Evolutionary conservation across 2,113 vertebrate genomes (phyloP).

Genomic region (Promerops cafer): DNA sequence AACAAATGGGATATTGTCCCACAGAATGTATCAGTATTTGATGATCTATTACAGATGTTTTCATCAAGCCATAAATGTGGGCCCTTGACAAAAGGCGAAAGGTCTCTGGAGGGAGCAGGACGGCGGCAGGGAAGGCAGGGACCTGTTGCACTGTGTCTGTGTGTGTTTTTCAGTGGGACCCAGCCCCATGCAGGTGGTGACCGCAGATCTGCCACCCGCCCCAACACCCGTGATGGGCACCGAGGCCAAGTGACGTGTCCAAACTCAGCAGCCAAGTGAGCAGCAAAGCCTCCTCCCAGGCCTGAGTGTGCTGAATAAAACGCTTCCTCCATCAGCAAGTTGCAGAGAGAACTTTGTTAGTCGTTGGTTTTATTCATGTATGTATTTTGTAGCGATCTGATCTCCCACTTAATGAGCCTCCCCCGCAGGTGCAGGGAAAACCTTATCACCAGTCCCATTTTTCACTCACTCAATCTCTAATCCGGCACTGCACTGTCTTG

Average conservation of each 20-base stretch:
- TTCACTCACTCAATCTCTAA: slow-evolving; percentile 16
- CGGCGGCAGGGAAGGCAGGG: background rate
- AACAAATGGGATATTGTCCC: slow-evolving; percentile 82
- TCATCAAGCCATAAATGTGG: slow-evolving; percentile 76
- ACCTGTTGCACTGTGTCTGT: background rate
- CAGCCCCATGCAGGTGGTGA: slow-evolving; percentile 46
- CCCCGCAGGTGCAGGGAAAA: slow-evolving; percentile 1
- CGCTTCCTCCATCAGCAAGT: slow-evolving; percentile 62
- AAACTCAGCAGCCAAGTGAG: background rate
- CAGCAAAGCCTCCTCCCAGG: background rate
- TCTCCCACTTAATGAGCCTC: slow-evolving; percentile 46
- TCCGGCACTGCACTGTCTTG: slow-evolving; percentile 4
- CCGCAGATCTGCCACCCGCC: background rate
- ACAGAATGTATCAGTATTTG: slow-evolving; percentile 79
- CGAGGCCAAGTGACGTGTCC: slow-evolving; percentile 39
- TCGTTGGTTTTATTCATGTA: slow-evolving; percentile 37
- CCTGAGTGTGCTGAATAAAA: slow-evolving; percentile 47
- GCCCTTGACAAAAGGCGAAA: slow-evolving; percentile 70
- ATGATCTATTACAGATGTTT: slow-evolving; percentile 83
- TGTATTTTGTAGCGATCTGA: slow-evolving; percentile 27
- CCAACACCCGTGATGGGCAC: background rate
- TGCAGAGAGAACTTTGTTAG: slow-evolving; percentile 72
- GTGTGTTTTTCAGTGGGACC: background rate
- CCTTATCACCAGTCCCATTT: background rate
- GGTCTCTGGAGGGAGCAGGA: background rate